Conservation (phyloP, 1,140 invertebrate species). For the Proales similis region DNA sequence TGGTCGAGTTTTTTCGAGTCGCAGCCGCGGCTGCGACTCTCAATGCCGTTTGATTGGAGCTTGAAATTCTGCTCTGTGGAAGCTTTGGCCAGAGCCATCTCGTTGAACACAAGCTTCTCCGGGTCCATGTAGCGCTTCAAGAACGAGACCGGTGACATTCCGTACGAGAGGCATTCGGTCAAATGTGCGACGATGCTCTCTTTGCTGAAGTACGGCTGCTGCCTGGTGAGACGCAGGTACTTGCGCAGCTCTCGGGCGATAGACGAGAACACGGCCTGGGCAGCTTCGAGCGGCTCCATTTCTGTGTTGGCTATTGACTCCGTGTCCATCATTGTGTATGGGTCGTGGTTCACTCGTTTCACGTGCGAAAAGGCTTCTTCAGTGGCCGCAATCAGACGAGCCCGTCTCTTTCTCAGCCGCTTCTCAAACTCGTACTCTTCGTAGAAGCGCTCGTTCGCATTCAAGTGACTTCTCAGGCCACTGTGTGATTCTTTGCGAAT, state of each 20-base stretch:
- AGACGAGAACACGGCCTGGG: slow-evolving; percentile 86
- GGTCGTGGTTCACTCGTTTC: slow-evolving; percentile 51
- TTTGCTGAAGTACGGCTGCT: slow-evolving; percentile 86
- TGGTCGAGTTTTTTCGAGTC: slow-evolving; percentile 30
- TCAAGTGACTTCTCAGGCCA: slow-evolving; percentile 13
- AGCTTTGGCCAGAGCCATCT: slow-evolving; percentile 8
- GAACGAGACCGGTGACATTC: slow-evolving; percentile 81
- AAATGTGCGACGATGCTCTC: slow-evolving; percentile 80
- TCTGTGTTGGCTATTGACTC: slow-evolving; percentile 53
- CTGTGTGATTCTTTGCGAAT: slow-evolving; percentile 5
- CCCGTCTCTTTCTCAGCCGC: slow-evolving; percentile 77
- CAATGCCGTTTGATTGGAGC: not conserved
- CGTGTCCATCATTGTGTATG: not conserved
- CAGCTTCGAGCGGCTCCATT: slow-evolving; percentile 86
- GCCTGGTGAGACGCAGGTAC: slow-evolving; percentile 83
- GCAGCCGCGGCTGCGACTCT: slow-evolving; percentile 13
- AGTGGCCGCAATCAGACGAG: slow-evolving; percentile 79
- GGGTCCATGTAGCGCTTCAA: slow-evolving; percentile 62
- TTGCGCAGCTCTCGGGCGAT: slow-evolving; percentile 89
- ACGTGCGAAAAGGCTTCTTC: slow-evolving; percentile 97
- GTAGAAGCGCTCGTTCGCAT: slow-evolving; percentile 65
- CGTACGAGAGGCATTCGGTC: slow-evolving; percentile 78
- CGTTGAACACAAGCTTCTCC: slow-evolving; percentile 56
- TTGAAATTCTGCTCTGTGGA: not conserved
- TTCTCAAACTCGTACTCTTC: slow-evolving; percentile 94